Evolutionary conservation across 1,140 invertebrate genomes (phyloP).

Genomic region (Archivesica marissinica): DNA sequence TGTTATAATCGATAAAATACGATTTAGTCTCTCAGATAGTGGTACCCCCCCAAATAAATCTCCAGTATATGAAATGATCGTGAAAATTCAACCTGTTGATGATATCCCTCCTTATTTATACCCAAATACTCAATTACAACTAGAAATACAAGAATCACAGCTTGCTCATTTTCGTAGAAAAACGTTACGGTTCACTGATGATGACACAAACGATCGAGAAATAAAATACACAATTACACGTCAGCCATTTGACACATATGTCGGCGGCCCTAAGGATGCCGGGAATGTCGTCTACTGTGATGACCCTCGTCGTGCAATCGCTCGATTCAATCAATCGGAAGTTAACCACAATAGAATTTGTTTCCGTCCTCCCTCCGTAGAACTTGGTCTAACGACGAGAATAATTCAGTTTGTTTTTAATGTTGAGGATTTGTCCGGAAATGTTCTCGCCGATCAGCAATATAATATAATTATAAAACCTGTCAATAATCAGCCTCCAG

Average conservation of each 20-base stretch:
- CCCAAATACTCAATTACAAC: conserved; percentile 76
- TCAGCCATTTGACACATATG: conserved; percentile 80
- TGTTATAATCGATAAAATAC: conserved; percentile 78
- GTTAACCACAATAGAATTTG: conserved; percentile 84
- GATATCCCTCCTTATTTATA: conserved; percentile 82
- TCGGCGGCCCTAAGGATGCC: conserved; percentile 75
- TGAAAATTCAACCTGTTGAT: conserved; percentile 83
- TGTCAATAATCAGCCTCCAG: conserved; percentile 83
- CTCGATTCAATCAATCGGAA: conserved; percentile 82
- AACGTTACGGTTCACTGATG: conserved; percentile 81
- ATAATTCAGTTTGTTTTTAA: conserved; percentile 82
- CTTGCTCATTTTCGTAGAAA: conserved; percentile 80
- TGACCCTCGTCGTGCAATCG: conserved; percentile 71
- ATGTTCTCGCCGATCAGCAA: conserved; percentile 79
- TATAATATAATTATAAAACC: conserved; percentile 82
- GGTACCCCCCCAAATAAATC: conserved; percentile 82
- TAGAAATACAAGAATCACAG: conserved; percentile 82
- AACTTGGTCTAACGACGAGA: conserved; percentile 81
- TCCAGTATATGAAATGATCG: conserved; percentile 76
- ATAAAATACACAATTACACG: conserved; percentile 77
- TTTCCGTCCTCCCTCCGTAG: conserved; percentile 81
- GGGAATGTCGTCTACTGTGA: conserved; percentile 82
- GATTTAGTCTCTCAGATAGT: conserved; percentile 80
- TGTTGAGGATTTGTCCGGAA: conserved; percentile 82
- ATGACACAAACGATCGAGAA: conserved; percentile 80